A percentile compares a stretch with the other conserved stretches of the same genome.
These are phyloP conservation scores for Thereva unica DNA, from an alignment of 2,888 invertebrate species.

Conservation along the genomic window DNA sequence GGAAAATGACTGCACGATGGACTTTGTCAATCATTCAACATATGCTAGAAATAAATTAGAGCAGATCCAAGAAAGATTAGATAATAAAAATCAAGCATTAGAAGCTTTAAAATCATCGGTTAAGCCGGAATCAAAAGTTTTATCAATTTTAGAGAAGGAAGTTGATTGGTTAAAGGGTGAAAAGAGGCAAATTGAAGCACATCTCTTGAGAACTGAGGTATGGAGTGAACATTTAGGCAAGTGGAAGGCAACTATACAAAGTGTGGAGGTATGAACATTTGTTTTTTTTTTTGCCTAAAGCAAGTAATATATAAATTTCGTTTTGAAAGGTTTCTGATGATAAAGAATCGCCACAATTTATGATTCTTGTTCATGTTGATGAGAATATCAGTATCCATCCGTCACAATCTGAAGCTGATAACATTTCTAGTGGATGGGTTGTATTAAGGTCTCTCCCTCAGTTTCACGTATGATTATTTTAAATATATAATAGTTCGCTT, in stretches of 20 bases:
- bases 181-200: conserved; percentile 79
- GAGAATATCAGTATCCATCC: conserved; percentile 61
- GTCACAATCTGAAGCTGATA: conserved; percentile 47
- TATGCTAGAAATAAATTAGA: conserved; percentile 81
- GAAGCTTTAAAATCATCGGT: conserved; percentile 81
- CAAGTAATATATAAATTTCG: conserved; percentile 8
- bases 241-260: conserved; percentile 85
- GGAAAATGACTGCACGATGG: conserved; percentile 55
- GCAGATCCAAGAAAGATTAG: conserved; percentile 80
- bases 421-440: conserved; percentile 70
- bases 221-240: conserved; percentile 89
- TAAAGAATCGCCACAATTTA: conserved; percentile 68
- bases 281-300: background rate
- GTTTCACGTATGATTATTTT: conserved; percentile 60
- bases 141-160: conserved; percentile 79
- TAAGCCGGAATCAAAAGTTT: conserved; percentile 80
- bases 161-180: conserved; percentile 82
- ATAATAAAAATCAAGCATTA: conserved; percentile 80
- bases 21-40: conserved; percentile 81
- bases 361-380: conserved; percentile 78
- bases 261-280: conserved; percentile 68
- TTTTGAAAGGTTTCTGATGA: conserved; percentile 58
- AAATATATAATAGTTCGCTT: background rate
- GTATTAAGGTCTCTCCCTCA: conserved; percentile 67
- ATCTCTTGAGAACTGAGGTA: conserved; percentile 81